Base-by-base conservation (phyloP, 2,888 invertebrate species). In the Meiosimyza platycephala region DNA sequence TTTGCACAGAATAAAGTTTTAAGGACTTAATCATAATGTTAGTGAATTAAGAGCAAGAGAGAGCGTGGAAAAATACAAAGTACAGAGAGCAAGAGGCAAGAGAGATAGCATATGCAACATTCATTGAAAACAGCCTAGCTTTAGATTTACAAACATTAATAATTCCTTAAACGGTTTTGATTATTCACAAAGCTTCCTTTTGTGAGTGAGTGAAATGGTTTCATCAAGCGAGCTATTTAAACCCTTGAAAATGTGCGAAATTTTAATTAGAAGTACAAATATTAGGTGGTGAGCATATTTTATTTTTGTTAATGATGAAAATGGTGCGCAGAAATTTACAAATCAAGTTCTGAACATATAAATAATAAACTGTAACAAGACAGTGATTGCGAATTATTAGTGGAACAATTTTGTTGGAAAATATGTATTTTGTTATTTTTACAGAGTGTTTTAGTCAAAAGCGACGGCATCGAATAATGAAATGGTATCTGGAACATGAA, bases 1-100 rank as follows among this genome's bases (percentile, higher is more conserved):
- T 57, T 52, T 40, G 40, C 40, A 40, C 40, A 40, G 40, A 40
- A 40, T 40, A 40, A 40, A 33, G 15, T 52, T 28, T 33, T 59
- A 57, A 59, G 59, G 59, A 59, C 59, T 59, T 59, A 59, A 51
- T 68, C 64, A 68, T 74, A 72, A 74, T 68, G 72, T 76, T 76
- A 76, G 76, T 74, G 76, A 67, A 48, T 12, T 51, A 28, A 72
- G 62, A 68, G 18, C 64, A 40, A 67, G 40, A 15, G 60, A 71
- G 57, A 63, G 57, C 67, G 55, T 72, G 60, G 63, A 50, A 70
- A n/a, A 64, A 5, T 52, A n/a, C 71, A 47, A 67, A 33, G 52
- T 3, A 63, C 7, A 59, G 33, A 59, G 51, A 63, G 47, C 13
- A 65, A 28, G 18, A 62, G 62, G 28, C 15, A 60, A 68, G 51